Evolutionary conservation across 2,797 vertebrate species (phyloP).

Genomic region (Pipistrellus nathusii): DNA sequence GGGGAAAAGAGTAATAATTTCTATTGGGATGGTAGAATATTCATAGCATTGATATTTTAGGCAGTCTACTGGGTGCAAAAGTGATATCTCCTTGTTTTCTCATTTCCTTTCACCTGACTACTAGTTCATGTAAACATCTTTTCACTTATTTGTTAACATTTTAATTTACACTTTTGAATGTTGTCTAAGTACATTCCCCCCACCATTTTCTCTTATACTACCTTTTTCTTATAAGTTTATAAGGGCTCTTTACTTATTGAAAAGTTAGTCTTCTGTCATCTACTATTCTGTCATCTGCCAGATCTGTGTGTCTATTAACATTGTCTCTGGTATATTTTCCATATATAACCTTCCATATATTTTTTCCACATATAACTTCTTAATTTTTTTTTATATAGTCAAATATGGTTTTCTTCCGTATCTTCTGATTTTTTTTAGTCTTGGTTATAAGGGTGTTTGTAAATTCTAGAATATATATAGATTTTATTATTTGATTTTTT

Average conservation of each 20-base stretch:
- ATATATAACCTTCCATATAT: not conserved
- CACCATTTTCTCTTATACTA: not conserved
- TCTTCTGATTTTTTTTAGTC: not conserved
- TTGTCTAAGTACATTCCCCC: not conserved
- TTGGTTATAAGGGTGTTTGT: not conserved
- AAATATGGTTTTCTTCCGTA: not conserved
- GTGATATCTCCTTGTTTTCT: not conserved
- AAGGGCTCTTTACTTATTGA: not conserved
- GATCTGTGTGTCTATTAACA: not conserved
- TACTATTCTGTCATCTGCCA: not conserved
- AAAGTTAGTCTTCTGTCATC: not conserved
- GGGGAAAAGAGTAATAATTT: not conserved
- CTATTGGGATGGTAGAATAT: not conserved
- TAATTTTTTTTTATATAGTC: not conserved
- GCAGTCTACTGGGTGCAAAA: no score
- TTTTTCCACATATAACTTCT: not conserved
- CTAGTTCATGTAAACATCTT: constrained; percentile 6
- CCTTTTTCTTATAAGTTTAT: not conserved
- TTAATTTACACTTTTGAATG: not conserved
- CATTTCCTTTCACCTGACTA: not conserved
- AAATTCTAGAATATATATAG: not conserved
- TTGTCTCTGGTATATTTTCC: not conserved
- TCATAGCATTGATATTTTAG: not conserved
- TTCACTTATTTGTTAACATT: not conserved
- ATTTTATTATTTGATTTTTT: not conserved